phyloP scores from a whole-genome alignment of 1,140 invertebrate genomes.

The Penaeus chinensis region DNA sequence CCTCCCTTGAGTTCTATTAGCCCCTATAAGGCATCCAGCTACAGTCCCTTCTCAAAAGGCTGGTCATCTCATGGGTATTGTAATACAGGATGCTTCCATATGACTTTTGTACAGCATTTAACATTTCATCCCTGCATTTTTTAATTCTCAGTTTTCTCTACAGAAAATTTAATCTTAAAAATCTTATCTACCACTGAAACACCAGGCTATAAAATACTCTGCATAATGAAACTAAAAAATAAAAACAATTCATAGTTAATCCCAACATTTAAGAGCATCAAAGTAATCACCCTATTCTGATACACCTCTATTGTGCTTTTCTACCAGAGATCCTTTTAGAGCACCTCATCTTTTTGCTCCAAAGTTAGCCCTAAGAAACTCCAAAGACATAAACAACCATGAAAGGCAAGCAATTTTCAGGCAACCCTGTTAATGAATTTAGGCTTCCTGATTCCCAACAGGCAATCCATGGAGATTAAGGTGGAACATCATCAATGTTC shows the following conservation, averaged over 20 bases:
- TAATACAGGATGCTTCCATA: constrained; percentile 19
- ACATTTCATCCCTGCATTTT: no score
- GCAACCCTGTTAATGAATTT: constrained; percentile 29
- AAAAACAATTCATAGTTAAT: no score
- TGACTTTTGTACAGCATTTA: no score
- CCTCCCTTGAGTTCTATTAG: constrained; percentile 52
- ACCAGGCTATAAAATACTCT: no score
- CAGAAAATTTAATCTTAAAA: no score
- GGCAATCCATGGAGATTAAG: constrained; percentile 3
- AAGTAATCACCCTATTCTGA: no score
- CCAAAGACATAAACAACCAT: constrained; percentile 20
- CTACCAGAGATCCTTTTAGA: no score
- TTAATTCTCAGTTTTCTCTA: no score
- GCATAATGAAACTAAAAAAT: no score
- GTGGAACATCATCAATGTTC: constrained; percentile 3
- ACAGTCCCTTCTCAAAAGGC: constrained; percentile 47
- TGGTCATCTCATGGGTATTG: constrained; percentile 39
- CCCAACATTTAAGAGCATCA: no score
- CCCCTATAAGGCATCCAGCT: constrained; percentile 54
- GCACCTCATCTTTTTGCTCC: background rate
- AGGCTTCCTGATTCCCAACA: constrained; percentile 18
- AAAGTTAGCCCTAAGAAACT: constrained; percentile 3
- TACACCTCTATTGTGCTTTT: background rate
- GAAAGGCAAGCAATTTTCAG: constrained; percentile 31
- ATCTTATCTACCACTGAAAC: no score